Conservation (phyloP, 2,797 vertebrate genomes). For the Pangasius krempfi region DNA sequence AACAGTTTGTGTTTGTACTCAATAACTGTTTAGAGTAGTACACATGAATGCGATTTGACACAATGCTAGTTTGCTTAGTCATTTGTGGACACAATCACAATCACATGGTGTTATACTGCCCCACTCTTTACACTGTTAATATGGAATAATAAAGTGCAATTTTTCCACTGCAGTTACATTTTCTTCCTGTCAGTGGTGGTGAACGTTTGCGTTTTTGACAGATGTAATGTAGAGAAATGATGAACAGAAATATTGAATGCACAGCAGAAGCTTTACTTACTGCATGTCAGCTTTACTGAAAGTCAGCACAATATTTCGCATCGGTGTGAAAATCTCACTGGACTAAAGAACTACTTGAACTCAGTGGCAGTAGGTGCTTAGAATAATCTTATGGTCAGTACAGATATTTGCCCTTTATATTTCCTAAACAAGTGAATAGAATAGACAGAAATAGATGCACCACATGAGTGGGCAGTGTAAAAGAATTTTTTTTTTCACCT, state of each 20-base stretch:
- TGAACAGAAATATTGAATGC: neutral
- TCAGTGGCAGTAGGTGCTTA: neutral
- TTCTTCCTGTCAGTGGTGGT: neutral
- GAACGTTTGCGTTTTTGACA: neutral
- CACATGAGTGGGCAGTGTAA: neutral
- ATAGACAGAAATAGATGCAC: neutral
- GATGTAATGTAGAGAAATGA: neutral
- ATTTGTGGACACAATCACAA: neutral
- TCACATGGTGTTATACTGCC: neutral
- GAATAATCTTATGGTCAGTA: neutral
- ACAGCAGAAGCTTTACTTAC: neutral
- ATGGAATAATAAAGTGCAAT: neutral
- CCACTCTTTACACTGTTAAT: neutral
- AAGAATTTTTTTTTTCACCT: neutral
- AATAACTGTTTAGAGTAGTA: neutral
- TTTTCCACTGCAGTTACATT: neutral
- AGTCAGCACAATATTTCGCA: neutral
- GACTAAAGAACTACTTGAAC: neutral
- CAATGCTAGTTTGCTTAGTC: neutral
- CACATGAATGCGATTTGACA: neutral
- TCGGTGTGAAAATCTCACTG: neutral
- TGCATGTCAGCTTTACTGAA: neutral
- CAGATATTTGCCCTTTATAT: neutral
- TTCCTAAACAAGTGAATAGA: neutral
- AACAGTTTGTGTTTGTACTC: neutral